phyloP scores from a whole-genome alignment of 2,113 vertebrate species.

The Isurus oxyrinchus region DNA sequence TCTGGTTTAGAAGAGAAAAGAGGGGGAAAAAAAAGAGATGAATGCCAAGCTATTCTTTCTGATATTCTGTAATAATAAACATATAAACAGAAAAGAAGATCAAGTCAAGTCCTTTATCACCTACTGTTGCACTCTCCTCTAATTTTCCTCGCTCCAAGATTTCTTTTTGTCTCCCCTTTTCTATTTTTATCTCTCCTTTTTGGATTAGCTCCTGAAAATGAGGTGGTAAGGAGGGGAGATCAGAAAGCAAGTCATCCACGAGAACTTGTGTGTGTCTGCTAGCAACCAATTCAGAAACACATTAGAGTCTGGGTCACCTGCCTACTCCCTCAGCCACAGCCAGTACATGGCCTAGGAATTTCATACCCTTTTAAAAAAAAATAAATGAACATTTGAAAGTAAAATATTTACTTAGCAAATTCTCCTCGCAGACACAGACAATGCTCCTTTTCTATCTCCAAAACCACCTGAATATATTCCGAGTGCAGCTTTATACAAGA shows the following conservation, averaged over 20 bases:
- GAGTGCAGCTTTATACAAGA: background rate
- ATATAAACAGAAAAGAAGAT: background rate
- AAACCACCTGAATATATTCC: background rate
- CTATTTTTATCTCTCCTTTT: background rate
- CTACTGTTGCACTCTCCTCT: background rate
- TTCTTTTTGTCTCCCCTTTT: background rate
- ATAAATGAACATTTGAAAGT: conserved; percentile 33
- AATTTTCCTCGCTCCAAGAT: background rate
- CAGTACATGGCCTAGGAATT: conserved; percentile 1
- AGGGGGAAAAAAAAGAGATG: too few relatives aligned
- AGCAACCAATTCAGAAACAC: background rate
- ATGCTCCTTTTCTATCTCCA: conserved; percentile 19
- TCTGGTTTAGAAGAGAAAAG: background rate
- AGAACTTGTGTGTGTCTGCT: background rate
- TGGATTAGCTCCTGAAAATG: background rate
- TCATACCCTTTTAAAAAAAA: conserved; percentile 26
- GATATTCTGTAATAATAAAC: background rate
- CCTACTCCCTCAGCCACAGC: background rate
- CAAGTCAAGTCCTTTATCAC: background rate
- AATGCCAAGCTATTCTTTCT: background rate
- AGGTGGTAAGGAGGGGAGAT: background rate
- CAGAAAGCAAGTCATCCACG: background rate
- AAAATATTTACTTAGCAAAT: conserved; percentile 31
- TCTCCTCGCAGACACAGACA: background rate
- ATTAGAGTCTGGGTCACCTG: background rate